Base-by-base conservation (phyloP, 2,113 vertebrate species). In the Charadrius vociferus region DNA sequence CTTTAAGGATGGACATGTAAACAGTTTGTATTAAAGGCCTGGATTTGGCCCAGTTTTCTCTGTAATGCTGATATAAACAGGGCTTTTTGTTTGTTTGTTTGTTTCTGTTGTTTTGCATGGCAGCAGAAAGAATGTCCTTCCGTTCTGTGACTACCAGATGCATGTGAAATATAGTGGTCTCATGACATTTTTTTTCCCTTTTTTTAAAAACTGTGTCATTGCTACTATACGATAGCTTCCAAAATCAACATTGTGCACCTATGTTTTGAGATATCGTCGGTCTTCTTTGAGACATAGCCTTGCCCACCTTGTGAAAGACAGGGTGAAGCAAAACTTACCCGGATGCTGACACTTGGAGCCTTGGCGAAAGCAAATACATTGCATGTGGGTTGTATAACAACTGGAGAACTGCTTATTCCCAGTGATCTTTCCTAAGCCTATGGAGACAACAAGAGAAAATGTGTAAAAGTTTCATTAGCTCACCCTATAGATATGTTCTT, bases 161-260 rank as follows among this genome's bases (percentile, higher is more conserved):
- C 10, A 39, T 10, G 3, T 32, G 36, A 82, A 87, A 77, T 68
- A 14, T 8, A 55, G 4, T 37, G 4, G 7, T 32, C 41, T 41
- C 1, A 0, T 45, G 9, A 74, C 3, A 43, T 2, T 17, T 37
- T 65, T 65, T 47, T 47, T 12, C 3, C 6, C 4, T 45, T 34
- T 39, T 81, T 55, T 8, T 4, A 37, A 77, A 86, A 20, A 65
- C 3, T 4, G 12, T 16, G 26, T n/a, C 15, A 27, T 77, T 90
- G 4, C 13, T 32, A 45, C 4, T 3, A 29, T 19, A 30, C 2
- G 7, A 39, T 68, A 61, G 43, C 20, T 67, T 85, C 34, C 43
- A 52, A 68, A 61, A 13, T 32, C 4, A 68, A 65, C 14, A 32
- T 9, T 29, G 3, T 22, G 3, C 6, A 45, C 27, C 12, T 61